Evolutionary conservation across 2,797 vertebrate species (phyloP).

Genomic region (Hippocampus kuda): DNA sequence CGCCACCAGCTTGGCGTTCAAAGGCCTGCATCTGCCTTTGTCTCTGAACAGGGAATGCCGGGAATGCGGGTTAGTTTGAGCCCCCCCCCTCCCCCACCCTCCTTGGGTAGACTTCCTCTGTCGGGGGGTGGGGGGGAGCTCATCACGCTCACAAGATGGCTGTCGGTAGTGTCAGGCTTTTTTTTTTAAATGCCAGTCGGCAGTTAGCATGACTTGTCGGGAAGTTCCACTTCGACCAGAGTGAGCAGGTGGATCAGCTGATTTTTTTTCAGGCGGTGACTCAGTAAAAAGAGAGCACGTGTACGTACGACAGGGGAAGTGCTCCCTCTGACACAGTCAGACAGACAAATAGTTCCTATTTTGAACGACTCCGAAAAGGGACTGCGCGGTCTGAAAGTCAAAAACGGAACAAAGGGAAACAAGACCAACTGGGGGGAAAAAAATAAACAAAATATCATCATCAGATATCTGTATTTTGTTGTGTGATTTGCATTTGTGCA

Average conservation of each 20-base stretch:
- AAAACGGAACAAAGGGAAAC: background rate
- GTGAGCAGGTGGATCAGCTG: slow-evolving; percentile 47
- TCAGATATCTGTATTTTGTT: too few species aligned
- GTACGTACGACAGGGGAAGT: background rate
- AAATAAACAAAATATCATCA: too few species aligned
- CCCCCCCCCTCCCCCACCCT: slow-evolving; percentile 29
- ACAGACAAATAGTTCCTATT: background rate
- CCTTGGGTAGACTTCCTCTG: slow-evolving; percentile 28
- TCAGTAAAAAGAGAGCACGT: slow-evolving; percentile 24
- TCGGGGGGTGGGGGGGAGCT: background rate
- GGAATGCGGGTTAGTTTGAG: slow-evolving; percentile 64
- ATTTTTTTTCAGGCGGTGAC: slow-evolving; percentile 30
- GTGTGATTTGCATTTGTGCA: too few species aligned
- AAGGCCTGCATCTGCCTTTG: slow-evolving; percentile 62
- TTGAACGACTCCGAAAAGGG: background rate
- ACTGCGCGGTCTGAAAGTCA: background rate
- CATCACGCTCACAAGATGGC: slow-evolving; percentile 41
- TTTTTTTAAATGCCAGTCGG: background rate
- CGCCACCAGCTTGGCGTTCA: slow-evolving; percentile 34
- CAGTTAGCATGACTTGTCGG: slow-evolving; percentile 20
- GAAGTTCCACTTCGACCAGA: slow-evolving; percentile 34
- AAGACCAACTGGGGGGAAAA: slow-evolving; percentile 14
- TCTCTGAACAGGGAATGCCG: slow-evolving; percentile 56
- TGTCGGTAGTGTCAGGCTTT: slow-evolving; percentile 40
- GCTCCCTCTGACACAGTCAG: background rate